Evolutionary conservation across 2,113 vertebrate genomes (phyloP), one percentile per base, ranked within the genome.

Genomic region (Potamarius usumacintae): DNA sequence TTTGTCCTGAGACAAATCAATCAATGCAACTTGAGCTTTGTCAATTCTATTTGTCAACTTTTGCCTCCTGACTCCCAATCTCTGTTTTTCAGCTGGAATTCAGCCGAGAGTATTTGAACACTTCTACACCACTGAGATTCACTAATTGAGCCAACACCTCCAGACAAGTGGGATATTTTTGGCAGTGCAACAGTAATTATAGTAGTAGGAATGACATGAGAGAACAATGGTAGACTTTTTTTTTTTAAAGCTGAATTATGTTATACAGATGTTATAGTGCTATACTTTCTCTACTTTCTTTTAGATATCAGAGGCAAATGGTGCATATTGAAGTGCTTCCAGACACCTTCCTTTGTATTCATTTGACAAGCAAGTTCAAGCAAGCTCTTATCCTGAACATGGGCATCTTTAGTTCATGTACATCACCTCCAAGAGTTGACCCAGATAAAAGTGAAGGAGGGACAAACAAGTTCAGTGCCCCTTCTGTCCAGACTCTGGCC

Each of bases 11-110:
- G 72, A 84, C 30, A 48, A 14, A 84, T 79, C 57, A 83, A 84
- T 83, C 82, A 87, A n/a, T 83, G 86, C 42, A 83, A 30, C 65
- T 52, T 20, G 60, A 76, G 86, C 55, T 58, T 62, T 11, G 48
- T 76, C 79, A 34, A 67, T 77, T 79, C 34, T 58, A 22, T 71
- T 79, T 67, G 87, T 88, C 74, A 57, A 53, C 50, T 52, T 67
- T 65, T 65, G 12, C 25, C 72, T 84, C 72, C 72, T 67, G 60
- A 4, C 74, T 67, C 74, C 81, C 71, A 84, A 27, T 83, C 27
- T 55, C 27, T 77, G 69, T 25, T 87, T 83, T 65, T 87, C 67
- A 76, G 81, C 48, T 78, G 12, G 15, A 57, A 79, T 72, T 48
- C 81, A 48, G 48, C n/a, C 20, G 18, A 65, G 79, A 60, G 79